Conservation (phyloP, 2,888 invertebrate species). For the Drosophila algonquin region DNA sequence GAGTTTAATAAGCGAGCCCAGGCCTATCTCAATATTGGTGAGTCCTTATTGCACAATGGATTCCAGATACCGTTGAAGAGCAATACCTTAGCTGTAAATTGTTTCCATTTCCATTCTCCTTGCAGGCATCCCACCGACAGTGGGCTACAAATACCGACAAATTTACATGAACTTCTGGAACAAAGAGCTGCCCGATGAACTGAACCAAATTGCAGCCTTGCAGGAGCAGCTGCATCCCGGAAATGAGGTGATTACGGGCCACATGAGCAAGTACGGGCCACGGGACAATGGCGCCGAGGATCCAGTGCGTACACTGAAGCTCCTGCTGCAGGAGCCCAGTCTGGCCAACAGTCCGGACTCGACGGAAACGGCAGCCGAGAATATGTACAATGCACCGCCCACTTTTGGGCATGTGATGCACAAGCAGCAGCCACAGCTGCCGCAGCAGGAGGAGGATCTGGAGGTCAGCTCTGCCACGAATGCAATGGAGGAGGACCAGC, state of each 20-base stretch:
- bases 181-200: slow-evolving; percentile 90
- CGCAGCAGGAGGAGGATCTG: slow-evolving; percentile 23
- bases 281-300: slow-evolving; percentile 81
- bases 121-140: slow-evolving; percentile 89
- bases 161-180: slow-evolving; percentile 94
- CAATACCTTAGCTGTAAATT: neutral
- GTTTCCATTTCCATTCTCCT: neutral
- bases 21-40: slow-evolving; percentile 89
- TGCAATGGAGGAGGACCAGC: slow-evolving; percentile 5
- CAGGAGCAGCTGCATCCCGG: slow-evolving; percentile 78
- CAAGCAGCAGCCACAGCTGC: slow-evolving; percentile 31
- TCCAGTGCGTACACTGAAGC: slow-evolving; percentile 82
- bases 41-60: slow-evolving; percentile 30
- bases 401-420: slow-evolving; percentile 77
- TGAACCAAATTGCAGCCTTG: slow-evolving; percentile 85
- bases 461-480: slow-evolving; percentile 23
- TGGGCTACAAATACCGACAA: slow-evolving; percentile 90
- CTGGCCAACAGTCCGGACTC: slow-evolving; percentile 48
- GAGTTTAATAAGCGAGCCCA: slow-evolving; percentile 90
- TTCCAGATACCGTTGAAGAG: neutral
- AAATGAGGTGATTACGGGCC: slow-evolving; percentile 81
- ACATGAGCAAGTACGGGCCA: slow-evolving; percentile 83
- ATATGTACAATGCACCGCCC: slow-evolving; percentile 84
- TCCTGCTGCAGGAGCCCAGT: slow-evolving; percentile 80
- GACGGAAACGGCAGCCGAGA: slow-evolving; percentile 73